Evolutionary conservation across 2,888 invertebrate genomes (phyloP).

Genomic region (Drosophila peninsularis): DNA sequence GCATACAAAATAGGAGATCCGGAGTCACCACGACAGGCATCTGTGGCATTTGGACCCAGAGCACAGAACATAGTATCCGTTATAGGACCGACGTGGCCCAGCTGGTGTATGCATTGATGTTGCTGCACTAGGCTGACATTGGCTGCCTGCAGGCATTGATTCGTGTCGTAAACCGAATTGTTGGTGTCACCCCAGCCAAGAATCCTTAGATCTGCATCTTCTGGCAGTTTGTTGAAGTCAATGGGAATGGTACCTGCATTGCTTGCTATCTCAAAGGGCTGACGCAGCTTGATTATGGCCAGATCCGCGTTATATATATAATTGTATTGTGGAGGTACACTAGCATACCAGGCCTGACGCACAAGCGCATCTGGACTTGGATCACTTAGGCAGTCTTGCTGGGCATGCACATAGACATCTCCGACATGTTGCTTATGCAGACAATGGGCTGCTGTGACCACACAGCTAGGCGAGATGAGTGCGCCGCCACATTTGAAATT

Average conservation of each 20-base stretch:
- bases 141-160: slow-evolving; percentile 53
- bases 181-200: slow-evolving; percentile 68
- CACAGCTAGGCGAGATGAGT: slow-evolving; percentile 59
- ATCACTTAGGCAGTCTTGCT: slow-evolving; percentile 53
- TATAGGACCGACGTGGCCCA: slow-evolving; percentile 5
- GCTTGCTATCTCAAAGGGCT: slow-evolving; percentile 37
- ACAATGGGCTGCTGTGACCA: slow-evolving; percentile 71
- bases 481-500: slow-evolving; percentile 51
- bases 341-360: slow-evolving; percentile 34
- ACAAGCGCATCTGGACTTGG: slow-evolving; percentile 12
- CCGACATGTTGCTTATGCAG: slow-evolving; percentile 25
- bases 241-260: slow-evolving; percentile 27
- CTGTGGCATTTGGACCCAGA: slow-evolving; percentile 38
- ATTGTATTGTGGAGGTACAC: slow-evolving; percentile 13
- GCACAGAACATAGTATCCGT: slow-evolving; percentile 75
- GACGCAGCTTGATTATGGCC: slow-evolving; percentile 44
- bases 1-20: slow-evolving; percentile 72
- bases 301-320: slow-evolving; percentile 41
- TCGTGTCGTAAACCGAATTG: neutral
- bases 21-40: slow-evolving; percentile 78
- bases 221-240: slow-evolving; percentile 45
- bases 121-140: slow-evolving; percentile 34
- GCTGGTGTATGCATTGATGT: slow-evolving; percentile 28
- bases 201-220: slow-evolving; percentile 40
- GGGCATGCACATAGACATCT: slow-evolving; percentile 48